Base-by-base conservation (phyloP, 2,797 vertebrate species). In the Melanotaenia nigrans region DNA sequence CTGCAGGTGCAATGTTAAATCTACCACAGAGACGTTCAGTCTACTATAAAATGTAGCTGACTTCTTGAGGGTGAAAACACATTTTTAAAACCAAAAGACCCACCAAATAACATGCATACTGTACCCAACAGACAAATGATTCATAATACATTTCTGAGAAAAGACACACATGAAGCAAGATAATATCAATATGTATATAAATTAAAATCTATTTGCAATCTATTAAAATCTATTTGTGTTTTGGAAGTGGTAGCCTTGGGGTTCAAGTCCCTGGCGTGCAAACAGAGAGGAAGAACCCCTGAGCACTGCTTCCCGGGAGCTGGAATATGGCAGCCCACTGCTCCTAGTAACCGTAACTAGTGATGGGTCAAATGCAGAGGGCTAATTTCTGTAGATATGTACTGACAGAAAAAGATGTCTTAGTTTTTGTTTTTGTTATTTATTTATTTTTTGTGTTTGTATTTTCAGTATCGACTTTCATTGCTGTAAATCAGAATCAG, bases 51-150 rank as follows among this genome's bases (percentile, higher is more conserved):
- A 62, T 24, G 25, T 54, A 78, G 73, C 51, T 14, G 18, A 82
- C 18, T 22, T 59, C 53, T 45, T 65, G 45, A 47, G 36, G 36
- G 38, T 70, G 20, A 72, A 70, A 32, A 28, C 38, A 16, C 61
- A 28, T 16, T 78, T 81, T 78, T 54, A 24, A 47, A 64, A 73
- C 16, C 56, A 67, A 71, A 69, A n/a, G 18, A 68, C 10, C 6
- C 40, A 33, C 2, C 33, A 18, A 56, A 45, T 56, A 9, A 20
- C 74, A 4, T 76, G 35, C 58, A 38, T 64, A 32, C 40, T 54
- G 32, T 55, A 51, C 10, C 24, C 20, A 32, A 25, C 12, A 38
- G 65, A 22, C 30, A 47, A 14, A 61, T 36, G 60, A 32, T 33
- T 35, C 72, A 67, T 24, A 62, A 54, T 4, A 14, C 30, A 55